Percentiles rank a stretch among this genome's conserved stretches.
These are phyloP conservation scores for Cosmopolites sordidus DNA, from an alignment of 2,888 invertebrate genomes.

Conservation along the genomic window DNA sequence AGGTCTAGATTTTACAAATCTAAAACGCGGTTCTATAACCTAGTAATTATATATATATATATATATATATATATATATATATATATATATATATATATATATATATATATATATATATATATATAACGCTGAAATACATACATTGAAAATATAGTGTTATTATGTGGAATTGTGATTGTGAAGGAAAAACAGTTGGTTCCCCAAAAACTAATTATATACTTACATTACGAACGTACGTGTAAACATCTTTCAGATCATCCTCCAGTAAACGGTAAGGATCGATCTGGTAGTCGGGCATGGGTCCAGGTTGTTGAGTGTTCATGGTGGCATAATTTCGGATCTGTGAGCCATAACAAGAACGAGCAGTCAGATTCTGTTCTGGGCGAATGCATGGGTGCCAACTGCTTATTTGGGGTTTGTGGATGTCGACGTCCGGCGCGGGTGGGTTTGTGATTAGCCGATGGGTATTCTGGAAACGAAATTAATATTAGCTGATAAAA, in stretches of 20 bases:
- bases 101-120: no score
- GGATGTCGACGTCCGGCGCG: conserved; percentile 21
- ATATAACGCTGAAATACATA: no score
- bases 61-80: no score
- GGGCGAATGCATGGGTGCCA: conserved; percentile 43
- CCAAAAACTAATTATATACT: no score
- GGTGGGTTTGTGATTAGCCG: background rate
- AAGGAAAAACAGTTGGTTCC: no score
- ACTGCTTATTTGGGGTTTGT: conserved; percentile 22
- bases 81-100: no score
- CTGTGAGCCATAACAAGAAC: conserved; percentile 50
- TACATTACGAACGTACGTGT: conserved; percentile 51
- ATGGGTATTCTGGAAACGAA: background rate
- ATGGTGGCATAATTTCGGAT: conserved; percentile 60
- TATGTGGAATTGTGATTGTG: no score
- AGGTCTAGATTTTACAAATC: no score
- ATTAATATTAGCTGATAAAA: background rate
- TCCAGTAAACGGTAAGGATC: conserved; percentile 84
- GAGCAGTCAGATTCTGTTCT: conserved; percentile 49
- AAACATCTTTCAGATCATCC: conserved; percentile 81
- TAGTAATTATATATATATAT: no score
- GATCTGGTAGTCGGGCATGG: conserved; percentile 73
- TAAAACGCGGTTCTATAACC: no score
- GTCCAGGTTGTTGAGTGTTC: conserved; percentile 75
- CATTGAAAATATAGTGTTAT: no score